phyloP scores from a whole-genome alignment of 2,888 invertebrate genomes.

The Drosophila engyochracea region DNA sequence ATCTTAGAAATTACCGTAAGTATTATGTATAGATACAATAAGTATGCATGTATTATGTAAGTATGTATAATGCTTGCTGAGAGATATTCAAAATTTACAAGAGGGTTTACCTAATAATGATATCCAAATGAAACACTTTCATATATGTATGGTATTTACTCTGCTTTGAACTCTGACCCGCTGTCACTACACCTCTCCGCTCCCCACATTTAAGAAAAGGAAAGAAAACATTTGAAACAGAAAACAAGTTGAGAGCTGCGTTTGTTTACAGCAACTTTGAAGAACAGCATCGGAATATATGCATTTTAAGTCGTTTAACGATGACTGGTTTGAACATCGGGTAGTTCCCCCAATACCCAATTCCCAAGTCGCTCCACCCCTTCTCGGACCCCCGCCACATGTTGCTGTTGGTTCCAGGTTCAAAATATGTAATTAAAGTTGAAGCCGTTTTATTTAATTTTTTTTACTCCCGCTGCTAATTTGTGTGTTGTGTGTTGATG shows the following conservation, averaged over 20 bases:
- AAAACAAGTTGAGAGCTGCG: slow-evolving; percentile 21
- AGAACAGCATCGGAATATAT: slow-evolving; percentile 45
- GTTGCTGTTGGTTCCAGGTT: slow-evolving; percentile 37
- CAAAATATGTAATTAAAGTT: slow-evolving; percentile 54
- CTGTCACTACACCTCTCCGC: not conserved
- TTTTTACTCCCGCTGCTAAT: slow-evolving; percentile 17
- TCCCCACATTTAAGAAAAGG: not conserved
- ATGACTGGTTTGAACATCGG: not conserved
- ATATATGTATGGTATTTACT: slow-evolving; percentile 10
- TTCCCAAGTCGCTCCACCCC: not conserved
- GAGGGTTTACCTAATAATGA: slow-evolving; percentile 66
- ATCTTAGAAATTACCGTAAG: slow-evolving; percentile 50
- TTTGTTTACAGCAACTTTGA: slow-evolving; percentile 33
- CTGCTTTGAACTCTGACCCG: slow-evolving; percentile 34
- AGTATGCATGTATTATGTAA: slow-evolving; percentile 37
- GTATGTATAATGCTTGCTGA: slow-evolving; percentile 65
- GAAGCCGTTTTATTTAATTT: slow-evolving; percentile 10
- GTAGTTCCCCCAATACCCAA: not conserved
- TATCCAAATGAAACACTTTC: slow-evolving; percentile 43
- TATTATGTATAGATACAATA: slow-evolving; percentile 55
- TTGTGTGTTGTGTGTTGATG: slow-evolving; percentile 26
- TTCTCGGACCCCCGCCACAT: not conserved
- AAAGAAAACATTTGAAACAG: slow-evolving; percentile 3
- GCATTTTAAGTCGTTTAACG: slow-evolving; percentile 46
- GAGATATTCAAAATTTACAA: slow-evolving; percentile 68